These are phyloP conservation scores for Anastrepha obliqua DNA, from an alignment of 1,140 invertebrate species.

Conservation along the genomic window DNA sequence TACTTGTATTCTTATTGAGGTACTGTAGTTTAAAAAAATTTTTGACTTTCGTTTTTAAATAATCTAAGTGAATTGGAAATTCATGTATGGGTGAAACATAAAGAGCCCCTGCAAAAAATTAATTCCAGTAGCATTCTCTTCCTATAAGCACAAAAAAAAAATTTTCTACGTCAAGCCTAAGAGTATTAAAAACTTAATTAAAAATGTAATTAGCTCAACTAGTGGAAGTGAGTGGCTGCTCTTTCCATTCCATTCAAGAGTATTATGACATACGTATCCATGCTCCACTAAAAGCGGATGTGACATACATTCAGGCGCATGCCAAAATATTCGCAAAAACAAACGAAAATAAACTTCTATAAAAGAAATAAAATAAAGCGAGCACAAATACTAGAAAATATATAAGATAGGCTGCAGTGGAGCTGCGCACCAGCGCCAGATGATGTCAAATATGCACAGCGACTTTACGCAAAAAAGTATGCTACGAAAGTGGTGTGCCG, in stretches of 20 bases:
- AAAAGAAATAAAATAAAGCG: not conserved
- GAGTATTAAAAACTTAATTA: conserved; percentile 50
- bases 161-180: not conserved
- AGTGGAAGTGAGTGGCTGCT: not conserved
- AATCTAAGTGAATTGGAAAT: too few relatives aligned
- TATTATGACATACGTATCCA: not conserved
- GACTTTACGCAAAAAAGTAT: conserved; percentile 9
- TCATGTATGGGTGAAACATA: too few relatives aligned
- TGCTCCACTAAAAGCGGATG: conserved; percentile 19
- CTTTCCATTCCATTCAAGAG: not conserved
- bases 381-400: not conserved
- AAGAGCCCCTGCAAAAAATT: too few relatives aligned
- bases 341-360: not conserved
- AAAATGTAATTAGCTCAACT: conserved; percentile 44
- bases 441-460: conserved; percentile 48
- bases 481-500: conserved; percentile 12
- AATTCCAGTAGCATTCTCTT: too few relatives aligned
- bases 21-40: too few relatives aligned
- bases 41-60: too few relatives aligned
- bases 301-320: conserved; percentile 9
- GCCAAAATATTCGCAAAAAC: conserved; percentile 7
- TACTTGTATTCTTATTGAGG: too few relatives aligned
- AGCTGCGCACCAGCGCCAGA: not conserved
- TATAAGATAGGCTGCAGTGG: not conserved
- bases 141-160: not conserved